Base-by-base conservation (phyloP, 2,888 invertebrate genomes). In the Chrysotoxum bicinctum region DNA sequence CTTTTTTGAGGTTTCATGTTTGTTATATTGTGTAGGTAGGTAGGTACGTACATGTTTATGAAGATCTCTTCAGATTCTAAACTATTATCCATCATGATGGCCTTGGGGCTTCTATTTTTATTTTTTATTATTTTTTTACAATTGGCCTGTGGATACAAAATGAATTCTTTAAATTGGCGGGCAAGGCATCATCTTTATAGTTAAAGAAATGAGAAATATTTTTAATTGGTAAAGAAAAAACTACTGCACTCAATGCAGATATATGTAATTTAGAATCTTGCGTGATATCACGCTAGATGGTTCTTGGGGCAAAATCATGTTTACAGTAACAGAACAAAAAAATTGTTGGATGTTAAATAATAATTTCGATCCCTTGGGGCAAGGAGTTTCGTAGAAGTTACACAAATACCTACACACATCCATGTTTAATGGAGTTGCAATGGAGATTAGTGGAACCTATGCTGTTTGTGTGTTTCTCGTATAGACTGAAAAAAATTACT, bases 201-300 rank as follows among this genome's bases (percentile, higher is more conserved):
- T 9, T 45, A 62, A 64, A 50, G 19, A 77, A 62, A 52, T 48
- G 43, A 60, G 23, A 56, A 45, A 43, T 50, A 50, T 40, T 74
- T 83, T 79, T 83, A 74, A 79, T 74, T 79, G 78, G 79, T 23
- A 26, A 16, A n/a, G n/a, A 58, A 32, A 45, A 40, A 76, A 75
- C 54, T 54, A 58, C 45, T 23, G 14, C 58, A 58, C 32, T 40
- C 26, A 19, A 30, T 48, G 56, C 52, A 66, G 35, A 52, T 62
- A 52, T 62, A 43, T 23, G 43, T 64, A 64, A 58, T 68, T 79
- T 58, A 64, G 56, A 79, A 64, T 64, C 32, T 79, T 79, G 83
- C 83, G 83, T 83, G 83, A 64, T 83, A 50, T 21, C 83, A 79
- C 74, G 83, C 78, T 83, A 74, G 62, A 26, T 64, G 48, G 9